phyloP scores from a whole-genome alignment of 2,888 invertebrate genomes.

The Hoplodrina blanda region DNA sequence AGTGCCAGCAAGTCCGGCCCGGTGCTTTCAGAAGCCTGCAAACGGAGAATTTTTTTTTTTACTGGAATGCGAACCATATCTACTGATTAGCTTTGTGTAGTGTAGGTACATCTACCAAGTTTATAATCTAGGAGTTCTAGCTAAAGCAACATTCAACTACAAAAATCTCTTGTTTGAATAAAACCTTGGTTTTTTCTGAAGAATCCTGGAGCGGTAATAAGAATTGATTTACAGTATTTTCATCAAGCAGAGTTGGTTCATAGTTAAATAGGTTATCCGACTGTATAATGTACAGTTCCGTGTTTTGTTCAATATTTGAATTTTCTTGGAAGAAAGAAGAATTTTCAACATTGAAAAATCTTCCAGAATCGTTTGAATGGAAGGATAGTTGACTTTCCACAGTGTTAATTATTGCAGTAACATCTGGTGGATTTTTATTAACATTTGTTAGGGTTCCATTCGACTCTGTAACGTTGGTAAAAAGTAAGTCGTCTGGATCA shows the following conservation, averaged over 20 bases:
- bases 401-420: slow-evolving; percentile 63
- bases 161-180: neutral
- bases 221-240: slow-evolving; percentile 86
- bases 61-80: neutral
- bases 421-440: slow-evolving; percentile 49
- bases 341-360: slow-evolving; percentile 77
- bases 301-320: slow-evolving; percentile 63
- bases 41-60: neutral
- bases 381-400: slow-evolving; percentile 77
- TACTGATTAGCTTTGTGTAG: neutral
- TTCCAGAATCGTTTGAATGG: slow-evolving; percentile 79
- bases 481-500: slow-evolving; percentile 79
- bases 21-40: slow-evolving; percentile 61
- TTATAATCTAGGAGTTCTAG: neutral
- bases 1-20: slow-evolving; percentile 82
- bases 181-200: slow-evolving; percentile 71
- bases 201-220: slow-evolving; percentile 80
- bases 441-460: slow-evolving; percentile 47
- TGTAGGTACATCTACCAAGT: slow-evolving; percentile 1
- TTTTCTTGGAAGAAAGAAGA: slow-evolving; percentile 64
- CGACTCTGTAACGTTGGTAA: slow-evolving; percentile 68
- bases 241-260: slow-evolving; percentile 83
- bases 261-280: slow-evolving; percentile 80
- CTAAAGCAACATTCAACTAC: slow-evolving; percentile 17
- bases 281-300: slow-evolving; percentile 76